phyloP scores from a whole-genome alignment of 2,888 invertebrate genomes.

The Eupithecia centaureata region DNA sequence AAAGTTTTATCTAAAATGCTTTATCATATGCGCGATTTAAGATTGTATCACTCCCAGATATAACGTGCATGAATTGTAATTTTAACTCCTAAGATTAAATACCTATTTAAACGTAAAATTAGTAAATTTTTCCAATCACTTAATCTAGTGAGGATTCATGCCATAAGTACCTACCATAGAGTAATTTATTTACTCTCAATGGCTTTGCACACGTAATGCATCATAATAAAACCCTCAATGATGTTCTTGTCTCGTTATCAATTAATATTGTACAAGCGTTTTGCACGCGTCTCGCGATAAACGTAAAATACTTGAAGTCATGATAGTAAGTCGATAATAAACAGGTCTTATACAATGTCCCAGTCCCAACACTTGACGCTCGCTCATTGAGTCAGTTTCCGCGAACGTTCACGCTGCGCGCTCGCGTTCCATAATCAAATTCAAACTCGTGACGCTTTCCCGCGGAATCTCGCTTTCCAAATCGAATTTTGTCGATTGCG shows the following conservation, averaged over 20 bases:
- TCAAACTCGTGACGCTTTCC: slow-evolving; percentile 11
- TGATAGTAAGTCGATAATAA: not conserved
- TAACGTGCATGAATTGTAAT: not conserved
- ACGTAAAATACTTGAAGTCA: not conserved
- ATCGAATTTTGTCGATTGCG: slow-evolving; percentile 6
- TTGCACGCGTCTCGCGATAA: slow-evolving; percentile 1
- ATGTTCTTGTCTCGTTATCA: slow-evolving; percentile 1
- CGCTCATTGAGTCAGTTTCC: slow-evolving; percentile 22
- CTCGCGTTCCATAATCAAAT: slow-evolving; percentile 7
- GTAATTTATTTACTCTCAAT: not conserved
- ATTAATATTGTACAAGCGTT: not conserved
- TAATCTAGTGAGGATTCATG: not conserved
- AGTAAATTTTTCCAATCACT: not conserved
- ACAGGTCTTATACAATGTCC: not conserved
- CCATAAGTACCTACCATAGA: not conserved
- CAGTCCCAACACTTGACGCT: not conserved
- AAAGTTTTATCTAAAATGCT: not conserved
- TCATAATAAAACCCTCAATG: not conserved
- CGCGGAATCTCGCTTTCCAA: slow-evolving; percentile 14
- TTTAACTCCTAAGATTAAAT: not conserved
- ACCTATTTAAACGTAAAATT: not conserved
- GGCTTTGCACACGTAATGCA: not conserved
- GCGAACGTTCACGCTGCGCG: slow-evolving; percentile 12
- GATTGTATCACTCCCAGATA: not conserved
- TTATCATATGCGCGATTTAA: not conserved